These are phyloP conservation scores for Hemitrygon akajei DNA, from an alignment of 2,797 vertebrate species.

Conservation along the genomic window DNA sequence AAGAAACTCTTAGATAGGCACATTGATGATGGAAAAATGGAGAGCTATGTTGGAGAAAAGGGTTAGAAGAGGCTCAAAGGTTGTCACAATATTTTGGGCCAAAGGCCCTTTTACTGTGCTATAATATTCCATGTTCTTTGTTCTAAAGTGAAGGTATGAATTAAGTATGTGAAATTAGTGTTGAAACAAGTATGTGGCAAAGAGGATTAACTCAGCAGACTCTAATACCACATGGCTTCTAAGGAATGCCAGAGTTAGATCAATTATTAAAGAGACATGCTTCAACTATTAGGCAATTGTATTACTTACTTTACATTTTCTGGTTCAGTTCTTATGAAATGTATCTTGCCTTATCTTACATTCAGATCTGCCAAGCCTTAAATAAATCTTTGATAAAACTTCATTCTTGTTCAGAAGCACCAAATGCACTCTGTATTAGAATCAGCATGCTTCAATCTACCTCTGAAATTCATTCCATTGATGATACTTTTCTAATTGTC, in stretches of 20 bases:
- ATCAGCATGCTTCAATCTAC: too few relatives aligned
- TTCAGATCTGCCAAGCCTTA: background rate
- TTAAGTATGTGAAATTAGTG: background rate
- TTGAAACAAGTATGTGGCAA: background rate
- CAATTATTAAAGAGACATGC: background rate
- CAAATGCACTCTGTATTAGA: too few relatives aligned
- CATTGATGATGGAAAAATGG: too few relatives aligned
- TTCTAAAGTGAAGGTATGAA: background rate
- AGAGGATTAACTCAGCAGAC: background rate
- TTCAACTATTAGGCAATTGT: background rate
- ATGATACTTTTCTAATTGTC: too few relatives aligned
- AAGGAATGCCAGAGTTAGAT: background rate
- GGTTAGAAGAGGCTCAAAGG: too few relatives aligned
- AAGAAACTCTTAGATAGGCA: too few relatives aligned
- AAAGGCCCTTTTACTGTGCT: too few relatives aligned
- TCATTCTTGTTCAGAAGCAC: too few relatives aligned
- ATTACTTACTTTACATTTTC: background rate
- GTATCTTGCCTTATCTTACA: background rate
- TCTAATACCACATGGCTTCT: background rate
- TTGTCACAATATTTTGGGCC: too few relatives aligned
- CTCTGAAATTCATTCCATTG: too few relatives aligned
- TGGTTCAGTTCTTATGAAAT: background rate
- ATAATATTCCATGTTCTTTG: too few relatives aligned
- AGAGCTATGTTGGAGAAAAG: too few relatives aligned
- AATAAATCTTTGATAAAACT: background rate